phyloP scores from a whole-genome alignment of 2,888 invertebrate species.

The Elysia crispata region DNA sequence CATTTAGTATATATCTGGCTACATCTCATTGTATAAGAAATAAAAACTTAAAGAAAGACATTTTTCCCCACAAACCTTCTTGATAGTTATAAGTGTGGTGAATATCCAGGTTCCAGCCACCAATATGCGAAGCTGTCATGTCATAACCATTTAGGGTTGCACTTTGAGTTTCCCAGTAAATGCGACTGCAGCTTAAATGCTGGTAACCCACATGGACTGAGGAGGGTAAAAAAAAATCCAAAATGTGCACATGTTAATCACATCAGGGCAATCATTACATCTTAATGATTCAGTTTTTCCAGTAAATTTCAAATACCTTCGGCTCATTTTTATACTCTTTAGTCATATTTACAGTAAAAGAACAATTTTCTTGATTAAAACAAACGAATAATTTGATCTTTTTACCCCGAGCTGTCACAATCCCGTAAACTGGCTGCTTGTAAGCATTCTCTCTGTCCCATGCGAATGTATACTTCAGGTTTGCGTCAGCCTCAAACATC shows the following conservation, averaged over 20 bases:
- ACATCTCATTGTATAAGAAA: too few relatives aligned
- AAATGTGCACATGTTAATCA: background rate
- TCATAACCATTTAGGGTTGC: constrained; percentile 96
- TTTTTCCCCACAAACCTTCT: constrained; percentile 83
- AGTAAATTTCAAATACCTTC: too few relatives aligned
- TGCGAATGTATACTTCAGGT: constrained; percentile 95
- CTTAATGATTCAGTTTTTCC: too few relatives aligned
- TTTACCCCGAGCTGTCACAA: constrained; percentile 92
- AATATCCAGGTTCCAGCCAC: constrained; percentile 98
- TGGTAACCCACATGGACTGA: constrained; percentile 90
- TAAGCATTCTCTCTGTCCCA: constrained; percentile 99
- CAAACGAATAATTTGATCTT: too few relatives aligned
- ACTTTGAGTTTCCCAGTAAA: constrained; percentile 97
- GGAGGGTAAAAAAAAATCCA: constrained; percentile 40
- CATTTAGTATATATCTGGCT: too few relatives aligned
- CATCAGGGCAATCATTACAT: background rate
- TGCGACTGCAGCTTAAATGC: constrained; percentile 89
- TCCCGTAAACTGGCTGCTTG: constrained; percentile 97
- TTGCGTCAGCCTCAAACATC: constrained; percentile 96
- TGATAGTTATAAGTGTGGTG: constrained; percentile 99
- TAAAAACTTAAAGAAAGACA: too few relatives aligned
- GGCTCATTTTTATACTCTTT: too few relatives aligned
- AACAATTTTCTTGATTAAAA: too few relatives aligned
- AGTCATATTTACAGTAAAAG: too few relatives aligned
- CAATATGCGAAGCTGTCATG: constrained; percentile 96